Conservation (phyloP, 2,888 invertebrate species). For the Euzetes globulus region DNA sequence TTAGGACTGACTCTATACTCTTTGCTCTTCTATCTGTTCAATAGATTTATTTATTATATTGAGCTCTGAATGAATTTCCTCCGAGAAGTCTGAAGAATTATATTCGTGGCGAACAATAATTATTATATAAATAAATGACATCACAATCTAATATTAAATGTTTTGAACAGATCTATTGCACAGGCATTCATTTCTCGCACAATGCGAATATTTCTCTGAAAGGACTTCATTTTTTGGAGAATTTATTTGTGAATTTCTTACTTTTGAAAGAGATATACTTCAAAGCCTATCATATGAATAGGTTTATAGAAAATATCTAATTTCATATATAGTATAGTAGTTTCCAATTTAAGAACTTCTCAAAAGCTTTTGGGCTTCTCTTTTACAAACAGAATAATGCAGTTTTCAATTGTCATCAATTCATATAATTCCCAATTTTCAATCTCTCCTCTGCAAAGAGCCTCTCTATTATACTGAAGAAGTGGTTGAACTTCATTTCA, state of each 20-base stretch:
- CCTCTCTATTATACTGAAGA: not conserved
- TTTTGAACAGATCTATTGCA: slow-evolving; percentile 18
- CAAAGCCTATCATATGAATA: slow-evolving; percentile 7
- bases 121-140: slow-evolving; percentile 24
- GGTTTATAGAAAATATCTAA: slow-evolving; percentile 25
- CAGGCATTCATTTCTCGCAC: not conserved
- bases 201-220: not conserved
- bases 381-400: slow-evolving; percentile 8
- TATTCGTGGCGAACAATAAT: not conserved
- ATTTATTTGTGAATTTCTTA: slow-evolving; percentile 18
- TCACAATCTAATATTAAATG: slow-evolving; percentile 8
- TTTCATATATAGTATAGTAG: slow-evolving; percentile 9
- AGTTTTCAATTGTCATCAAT: slow-evolving; percentile 24
- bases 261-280: not conserved
- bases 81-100: not conserved
- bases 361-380: slow-evolving; percentile 12
- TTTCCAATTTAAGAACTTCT: not conserved
- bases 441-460: not conserved
- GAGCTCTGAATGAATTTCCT: not conserved
- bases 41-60: not conserved
- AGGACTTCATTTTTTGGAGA: slow-evolving; percentile 5
- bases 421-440: slow-evolving; percentile 14
- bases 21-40: not conserved
- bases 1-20: no score
- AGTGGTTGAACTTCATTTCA: slow-evolving; percentile 20